Base-by-base conservation (phyloP, 2,797 vertebrate genomes). In the Rhodeus uyekii region DNA sequence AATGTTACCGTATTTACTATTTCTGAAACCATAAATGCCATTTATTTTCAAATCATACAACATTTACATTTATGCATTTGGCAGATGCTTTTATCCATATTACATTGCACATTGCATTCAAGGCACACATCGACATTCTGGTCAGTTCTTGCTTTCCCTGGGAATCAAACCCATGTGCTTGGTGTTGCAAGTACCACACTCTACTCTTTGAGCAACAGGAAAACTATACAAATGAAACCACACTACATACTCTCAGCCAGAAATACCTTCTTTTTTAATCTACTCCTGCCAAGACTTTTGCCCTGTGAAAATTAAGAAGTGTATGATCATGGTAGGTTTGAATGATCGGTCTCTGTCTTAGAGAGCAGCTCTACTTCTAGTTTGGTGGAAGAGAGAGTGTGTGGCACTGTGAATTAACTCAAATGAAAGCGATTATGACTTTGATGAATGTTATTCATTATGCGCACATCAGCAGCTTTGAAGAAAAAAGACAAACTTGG, bases 401-500 rank as follows among this genome's bases (percentile, higher is more conserved):
- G 81, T 58, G 88, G 86, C 88, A 83, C 86, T 67, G 86, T 87
- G 88, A 89, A 85, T 91, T 88, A 89, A 85, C 86, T 87, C 69
- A 89, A 92, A 92, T 94, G 93, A 93, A 94, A 94, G 91, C 74
- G 82, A 88, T 84, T n/a, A 58, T 87, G 92, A 93, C 92, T 92
- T 94, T 94, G 93, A 94, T 92, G 88, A 93, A 94, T 93, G 91
- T 87, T 90, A 84, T 92, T 94, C 93, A 94, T 93, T 93, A 94
- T 90, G 86, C 84, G 89, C 89, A 90, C 83, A 78, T 87, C 69
- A 87, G 86, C 87, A 89, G 85, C 84, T 90, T 88, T 84, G 46
- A 80, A 84, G 86, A 84, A 86, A 84, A 74, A 76, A 84, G 83
- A 89, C 58, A 82, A 84, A 79, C 78, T 90, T 84, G 80, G 86